These are phyloP conservation scores for Meloidogyne exigua DNA, from an alignment of 1,140 invertebrate species.

Conservation along the genomic window DNA sequence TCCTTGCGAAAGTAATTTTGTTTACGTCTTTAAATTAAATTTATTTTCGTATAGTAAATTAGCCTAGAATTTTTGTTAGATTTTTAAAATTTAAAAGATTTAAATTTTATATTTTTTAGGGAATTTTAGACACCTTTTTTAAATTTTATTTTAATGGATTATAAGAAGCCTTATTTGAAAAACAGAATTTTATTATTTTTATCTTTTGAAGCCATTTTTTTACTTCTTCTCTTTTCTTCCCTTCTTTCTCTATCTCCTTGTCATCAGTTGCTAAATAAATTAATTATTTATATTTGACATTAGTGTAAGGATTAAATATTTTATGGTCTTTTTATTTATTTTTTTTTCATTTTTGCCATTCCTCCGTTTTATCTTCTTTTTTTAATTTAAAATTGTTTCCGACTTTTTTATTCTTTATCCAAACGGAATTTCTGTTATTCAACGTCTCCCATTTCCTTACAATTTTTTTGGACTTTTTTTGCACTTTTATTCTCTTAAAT, in stretches of 20 bases:
- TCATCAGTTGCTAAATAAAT: background rate
- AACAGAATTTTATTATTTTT: background rate
- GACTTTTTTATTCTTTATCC: no score
- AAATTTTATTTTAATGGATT: no score
- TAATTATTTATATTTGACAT: conserved; percentile 6
- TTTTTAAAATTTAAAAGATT: no score
- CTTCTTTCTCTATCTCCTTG: background rate
- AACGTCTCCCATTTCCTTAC: background rate
- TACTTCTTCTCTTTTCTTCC: background rate
- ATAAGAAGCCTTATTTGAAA: background rate
- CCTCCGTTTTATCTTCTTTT: background rate
- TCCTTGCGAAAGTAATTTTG: no score
- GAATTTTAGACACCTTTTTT: no score
- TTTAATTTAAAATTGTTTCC: background rate
- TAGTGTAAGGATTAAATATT: background rate
- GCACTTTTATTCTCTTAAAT: no score
- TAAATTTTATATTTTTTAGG: no score
- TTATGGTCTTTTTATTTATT: background rate
- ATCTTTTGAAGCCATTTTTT: background rate
- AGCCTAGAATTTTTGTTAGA: no score
- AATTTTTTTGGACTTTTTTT: background rate
- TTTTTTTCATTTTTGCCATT: background rate
- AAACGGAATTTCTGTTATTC: background rate
- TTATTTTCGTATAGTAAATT: no score
- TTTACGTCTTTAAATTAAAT: no score